Percentiles rank a stretch among this genome's conserved stretches.
These are phyloP conservation scores for Clinocottus analis DNA, from an alignment of 2,113 vertebrate species.

Conservation along the genomic window DNA sequence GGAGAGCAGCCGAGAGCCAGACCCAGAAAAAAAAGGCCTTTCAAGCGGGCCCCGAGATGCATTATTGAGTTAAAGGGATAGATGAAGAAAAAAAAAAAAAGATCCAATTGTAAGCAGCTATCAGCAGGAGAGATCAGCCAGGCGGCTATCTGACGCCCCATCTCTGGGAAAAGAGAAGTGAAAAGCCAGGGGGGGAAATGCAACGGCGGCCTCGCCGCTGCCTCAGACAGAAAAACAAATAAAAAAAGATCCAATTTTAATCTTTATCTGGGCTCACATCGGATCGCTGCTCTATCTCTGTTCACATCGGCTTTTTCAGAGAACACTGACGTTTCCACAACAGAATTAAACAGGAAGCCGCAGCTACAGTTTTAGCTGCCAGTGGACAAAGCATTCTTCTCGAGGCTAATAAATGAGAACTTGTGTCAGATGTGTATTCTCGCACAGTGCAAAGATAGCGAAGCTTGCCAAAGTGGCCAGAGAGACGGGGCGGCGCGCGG, in stretches of 20 bases:
- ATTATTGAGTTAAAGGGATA: constrained; percentile 80
- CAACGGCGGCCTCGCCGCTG: constrained; percentile 72
- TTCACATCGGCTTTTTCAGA: constrained; percentile 83
- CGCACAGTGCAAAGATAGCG: no score
- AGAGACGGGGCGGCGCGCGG: no score
- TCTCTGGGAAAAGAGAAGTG: constrained; percentile 82
- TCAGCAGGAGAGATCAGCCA: constrained; percentile 80
- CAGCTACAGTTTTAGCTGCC: constrained; percentile 65
- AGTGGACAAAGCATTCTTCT: constrained; percentile 62
- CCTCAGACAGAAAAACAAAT: constrained; percentile 85
- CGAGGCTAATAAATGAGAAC: constrained; percentile 49
- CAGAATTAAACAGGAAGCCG: constrained; percentile 85
- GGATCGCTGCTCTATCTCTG: constrained; percentile 83
- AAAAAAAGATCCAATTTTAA: constrained; percentile 86
- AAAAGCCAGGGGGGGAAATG: constrained; percentile 75
- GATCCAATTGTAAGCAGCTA: constrained; percentile 83
- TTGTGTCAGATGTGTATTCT: neutral
- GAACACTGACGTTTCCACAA: constrained; percentile 84
- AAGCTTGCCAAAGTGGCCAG: no score
- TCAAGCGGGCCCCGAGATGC: constrained; percentile 58
- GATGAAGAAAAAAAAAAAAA: constrained; percentile 50
- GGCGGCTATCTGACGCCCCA: constrained; percentile 81
- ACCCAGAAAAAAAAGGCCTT: constrained; percentile 57
- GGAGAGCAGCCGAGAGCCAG: constrained; percentile 61
- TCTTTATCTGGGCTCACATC: constrained; percentile 83